phyloP scores from a whole-genome alignment of 2,888 invertebrate genomes.

The Sepioteuthis lessoniana region DNA sequence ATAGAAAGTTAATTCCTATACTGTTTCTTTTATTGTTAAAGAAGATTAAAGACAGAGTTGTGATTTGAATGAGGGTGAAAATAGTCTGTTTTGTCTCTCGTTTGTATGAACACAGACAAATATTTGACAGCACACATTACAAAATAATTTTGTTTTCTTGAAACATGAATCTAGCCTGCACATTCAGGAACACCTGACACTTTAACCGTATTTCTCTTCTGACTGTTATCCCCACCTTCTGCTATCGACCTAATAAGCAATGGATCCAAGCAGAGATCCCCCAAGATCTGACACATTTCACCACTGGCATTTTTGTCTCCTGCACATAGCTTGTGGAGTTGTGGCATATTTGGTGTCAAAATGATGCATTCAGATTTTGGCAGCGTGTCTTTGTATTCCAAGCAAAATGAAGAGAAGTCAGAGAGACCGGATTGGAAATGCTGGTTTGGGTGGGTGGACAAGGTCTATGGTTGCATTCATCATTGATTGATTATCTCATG shows the following conservation, averaged over 20 bases:
- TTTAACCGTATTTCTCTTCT: background rate
- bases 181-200: background rate
- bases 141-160: background rate
- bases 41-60: no score
- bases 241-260: no score
- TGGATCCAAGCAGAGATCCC: no score
- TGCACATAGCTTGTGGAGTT: background rate
- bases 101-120: no score
- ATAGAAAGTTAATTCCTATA: no score
- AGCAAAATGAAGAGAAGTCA: background rate
- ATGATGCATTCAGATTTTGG: background rate
- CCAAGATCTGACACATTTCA: background rate
- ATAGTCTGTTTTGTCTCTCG: no score
- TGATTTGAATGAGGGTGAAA: no score
- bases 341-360: background rate
- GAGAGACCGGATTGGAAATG: background rate
- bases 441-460: background rate
- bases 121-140: no score
- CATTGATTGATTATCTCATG: conserved; percentile 12
- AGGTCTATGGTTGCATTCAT: background rate
- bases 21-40: no score
- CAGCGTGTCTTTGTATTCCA: background rate
- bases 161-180: background rate
- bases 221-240: no score
- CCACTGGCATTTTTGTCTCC: background rate